A percentile compares a stretch with the other conserved stretches of the same genome.
These are phyloP conservation scores for Echeneis naucrates DNA, from an alignment of 2,797 vertebrate genomes.

Conservation along the genomic window DNA sequence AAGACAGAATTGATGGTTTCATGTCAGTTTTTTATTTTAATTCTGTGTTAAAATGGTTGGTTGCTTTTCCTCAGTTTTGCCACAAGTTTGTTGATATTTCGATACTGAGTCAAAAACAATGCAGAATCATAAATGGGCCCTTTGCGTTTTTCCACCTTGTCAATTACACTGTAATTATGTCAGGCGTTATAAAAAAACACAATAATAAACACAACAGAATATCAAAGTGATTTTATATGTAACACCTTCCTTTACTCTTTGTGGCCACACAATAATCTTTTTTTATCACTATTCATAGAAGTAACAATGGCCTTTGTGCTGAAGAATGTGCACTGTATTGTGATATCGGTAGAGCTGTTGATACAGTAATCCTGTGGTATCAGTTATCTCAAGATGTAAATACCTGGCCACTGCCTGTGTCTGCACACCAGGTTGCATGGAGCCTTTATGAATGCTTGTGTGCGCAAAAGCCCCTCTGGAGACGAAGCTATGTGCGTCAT, in stretches of 20 bases:
- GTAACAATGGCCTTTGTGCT: conserved; percentile 60
- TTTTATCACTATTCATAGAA: conserved; percentile 45
- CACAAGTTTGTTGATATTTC: background rate
- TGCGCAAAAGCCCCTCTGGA: conserved; percentile 76
- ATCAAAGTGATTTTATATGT: conserved; percentile 24
- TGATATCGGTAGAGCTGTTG: conserved; percentile 48
- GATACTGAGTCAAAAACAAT: background rate
- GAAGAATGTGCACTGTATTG: conserved; percentile 60
- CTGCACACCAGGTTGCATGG: conserved; percentile 63
- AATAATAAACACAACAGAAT: background rate
- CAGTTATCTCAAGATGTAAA: conserved; percentile 77
- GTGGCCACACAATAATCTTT: conserved; percentile 22
- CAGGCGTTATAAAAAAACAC: conserved; percentile 6
- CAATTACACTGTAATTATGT: background rate
- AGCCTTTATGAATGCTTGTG: conserved; percentile 76
- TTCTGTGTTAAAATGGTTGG: background rate
- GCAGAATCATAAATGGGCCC: background rate
- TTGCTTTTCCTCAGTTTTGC: background rate
- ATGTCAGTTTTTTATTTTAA: background rate
- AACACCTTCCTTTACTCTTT: background rate
- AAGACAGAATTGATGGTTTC: background rate
- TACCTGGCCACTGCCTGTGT: conserved; percentile 67
- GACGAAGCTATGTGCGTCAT: conserved; percentile 79
- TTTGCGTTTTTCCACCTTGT: background rate
- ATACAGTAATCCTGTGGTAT: conserved; percentile 72